Evolutionary conservation across 2,797 vertebrate species (phyloP), one percentile per base, ranked within the genome.

Genomic region (Pelochelys cantorii): DNA sequence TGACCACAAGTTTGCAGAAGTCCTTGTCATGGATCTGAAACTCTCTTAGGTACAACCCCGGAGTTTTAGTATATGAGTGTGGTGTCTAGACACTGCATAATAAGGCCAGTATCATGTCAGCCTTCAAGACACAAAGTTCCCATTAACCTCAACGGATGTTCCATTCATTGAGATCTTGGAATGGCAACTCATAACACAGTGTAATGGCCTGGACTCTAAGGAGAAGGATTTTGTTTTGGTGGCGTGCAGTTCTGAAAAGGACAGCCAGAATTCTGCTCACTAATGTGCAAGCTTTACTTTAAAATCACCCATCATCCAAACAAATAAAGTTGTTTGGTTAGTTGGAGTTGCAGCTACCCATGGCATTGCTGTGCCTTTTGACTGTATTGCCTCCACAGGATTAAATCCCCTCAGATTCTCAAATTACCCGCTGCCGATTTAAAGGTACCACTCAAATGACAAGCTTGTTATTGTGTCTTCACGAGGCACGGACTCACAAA

Each of bases 131-230:
- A 89, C 75, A 55, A 27, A 55, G 77, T 60, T 86, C 80, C 81
- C 42, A 56, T 52, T 85, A 54, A 78, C 53, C 81, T 42, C 83
- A 31, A 11, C 8, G 55, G 84, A 79, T 71, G 60, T 68, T 95
- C 89, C 82, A 81, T 80, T 92, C 48, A 48, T 59, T 86, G 90
- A 75, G 25, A 48, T 17, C 84, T 88, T 89, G 31, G 90, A 86
- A 88, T 48, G 93, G 57, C 52, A 83, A 52, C 83, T 87, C 83
- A 56, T 80, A 54, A 37, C 7, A 42, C 7, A 74, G 53, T 89
- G 59, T 2, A 14, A 1, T 3, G 4, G 22, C 60, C 12, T 81
- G 86, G n/a, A 34, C 42, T 87, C 56, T 62, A 84, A 84, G 65
- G 2, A 25, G 86, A 37, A 59, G 29, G 31, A 83, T 59, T 89